A percentile compares a stretch with the other conserved stretches of the same genome.
Evolutionary conservation across 2,797 vertebrate genomes (phyloP).

Genomic region (Sebastes glaucus): DNA sequence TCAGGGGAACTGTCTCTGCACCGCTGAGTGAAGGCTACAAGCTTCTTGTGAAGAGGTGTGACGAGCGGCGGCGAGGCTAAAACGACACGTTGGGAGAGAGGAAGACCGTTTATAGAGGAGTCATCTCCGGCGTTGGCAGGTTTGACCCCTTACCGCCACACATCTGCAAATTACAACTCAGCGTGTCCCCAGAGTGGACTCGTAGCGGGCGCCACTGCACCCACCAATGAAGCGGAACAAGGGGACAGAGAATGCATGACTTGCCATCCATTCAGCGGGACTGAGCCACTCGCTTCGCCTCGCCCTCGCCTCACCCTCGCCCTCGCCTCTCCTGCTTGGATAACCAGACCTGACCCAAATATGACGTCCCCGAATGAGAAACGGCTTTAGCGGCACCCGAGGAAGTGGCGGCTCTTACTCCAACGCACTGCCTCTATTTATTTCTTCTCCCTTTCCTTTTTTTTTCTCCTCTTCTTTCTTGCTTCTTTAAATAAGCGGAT

Average conservation of each 20-base stretch:
- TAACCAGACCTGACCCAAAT: slow-evolving; percentile 74
- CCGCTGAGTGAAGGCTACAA: slow-evolving; percentile 19
- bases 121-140: slow-evolving; percentile 27
- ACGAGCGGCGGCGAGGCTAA: not conserved
- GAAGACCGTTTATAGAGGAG: slow-evolving; percentile 3
- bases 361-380: slow-evolving; percentile 50
- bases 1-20: not conserved
- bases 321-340: slow-evolving; percentile 58
- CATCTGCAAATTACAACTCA: slow-evolving; percentile 60
- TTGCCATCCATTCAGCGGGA: slow-evolving; percentile 58
- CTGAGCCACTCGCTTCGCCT: slow-evolving; percentile 48
- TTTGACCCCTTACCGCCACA: slow-evolving; percentile 34
- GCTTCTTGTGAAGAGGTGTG: not conserved
- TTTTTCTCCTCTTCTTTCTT: not conserved
- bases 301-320: not conserved
- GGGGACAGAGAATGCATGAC: slow-evolving; percentile 63
- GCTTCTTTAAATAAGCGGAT: slow-evolving; percentile 38
- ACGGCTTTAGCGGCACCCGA: slow-evolving; percentile 40
- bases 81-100: not conserved
- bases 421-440: slow-evolving; percentile 2
- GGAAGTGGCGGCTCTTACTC: slow-evolving; percentile 32
- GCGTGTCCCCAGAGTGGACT: slow-evolving; percentile 38
- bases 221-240: slow-evolving; percentile 61
- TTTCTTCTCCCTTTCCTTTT: not conserved
- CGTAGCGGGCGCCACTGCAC: slow-evolving; percentile 33